A percentile compares a stretch with the other conserved stretches of the same genome.
Evolutionary conservation across 2,888 invertebrate species (phyloP).

Genomic region (Andrena trimmerana): DNA sequence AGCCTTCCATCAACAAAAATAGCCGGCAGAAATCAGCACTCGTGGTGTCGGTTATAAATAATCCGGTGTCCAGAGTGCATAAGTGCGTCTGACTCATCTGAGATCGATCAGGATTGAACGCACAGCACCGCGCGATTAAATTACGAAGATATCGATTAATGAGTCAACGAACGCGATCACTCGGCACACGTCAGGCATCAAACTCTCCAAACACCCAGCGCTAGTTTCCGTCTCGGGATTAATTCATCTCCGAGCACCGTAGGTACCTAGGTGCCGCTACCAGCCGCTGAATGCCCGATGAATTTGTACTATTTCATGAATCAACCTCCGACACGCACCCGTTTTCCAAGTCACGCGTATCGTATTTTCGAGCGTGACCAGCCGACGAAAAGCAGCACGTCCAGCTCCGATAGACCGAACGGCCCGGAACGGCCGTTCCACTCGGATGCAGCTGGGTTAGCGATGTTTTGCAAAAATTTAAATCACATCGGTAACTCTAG

Average conservation of each 20-base stretch:
- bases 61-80: not conserved
- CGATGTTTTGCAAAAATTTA: conserved; percentile 46
- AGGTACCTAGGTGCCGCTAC: conserved; percentile 49
- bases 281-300: conserved; percentile 45
- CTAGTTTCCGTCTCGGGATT: conserved; percentile 14
- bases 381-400: conserved; percentile 58
- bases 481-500: conserved; percentile 28
- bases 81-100: not conserved
- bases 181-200: not conserved
- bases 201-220: not conserved
- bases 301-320: conserved; percentile 64
- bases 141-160: not conserved
- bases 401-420: conserved; percentile 42
- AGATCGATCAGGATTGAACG: not conserved
- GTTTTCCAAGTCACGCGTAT: conserved; percentile 71
- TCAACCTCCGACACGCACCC: conserved; percentile 63
- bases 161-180: not conserved
- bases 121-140: not conserved
- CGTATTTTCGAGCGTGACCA: conserved; percentile 72
- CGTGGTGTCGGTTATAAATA: conserved; percentile 32
- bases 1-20: conserved; percentile 32
- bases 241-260: conserved; percentile 23
- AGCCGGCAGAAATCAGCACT: too few relatives aligned
- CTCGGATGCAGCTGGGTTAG: conserved; percentile 61
- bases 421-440: conserved; percentile 43